Evolutionary conservation across 2,888 invertebrate species (phyloP), one percentile per base, ranked within the genome.

Genomic region (Mylabris sibirica): DNA sequence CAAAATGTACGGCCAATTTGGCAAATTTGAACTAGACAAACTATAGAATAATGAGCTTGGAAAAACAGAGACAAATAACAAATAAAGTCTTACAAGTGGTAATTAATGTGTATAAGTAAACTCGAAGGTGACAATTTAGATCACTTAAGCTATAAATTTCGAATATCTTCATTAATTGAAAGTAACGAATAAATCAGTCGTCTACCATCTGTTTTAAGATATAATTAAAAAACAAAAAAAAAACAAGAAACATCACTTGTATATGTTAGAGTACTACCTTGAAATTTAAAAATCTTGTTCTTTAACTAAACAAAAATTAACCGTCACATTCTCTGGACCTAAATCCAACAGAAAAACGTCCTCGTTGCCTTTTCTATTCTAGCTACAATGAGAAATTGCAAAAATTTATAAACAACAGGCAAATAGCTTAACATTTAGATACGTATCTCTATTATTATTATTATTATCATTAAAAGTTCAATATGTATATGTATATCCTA

Each of bases 191-290:
- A 8, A 3, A 30, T 6, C 30, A 30, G 30, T 30, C 4, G 30
- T 30, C 8, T 30, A 30, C 30, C 30, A 30, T 30, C 30, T 30
- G 30, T 30, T 30, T 30, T 30, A 30, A 30, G 5, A 30, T 14
- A n/a, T 4, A 14, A 41, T n/a, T 44, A 2, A 17, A 6, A 44
- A 44, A 44, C 2, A 1, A 17, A n/a, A 5, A 5, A 17, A 17
- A 44, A n/a, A 44, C 44, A 12, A 11, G 35, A 1, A n/a, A 44
- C 44, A 44, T n/a, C 38, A 38, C 14, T 14, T 38, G 38, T 30
- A 30, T 59, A 9, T 59, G 30, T 59, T n/a, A 44, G 44, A 44
- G 44, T 44, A 44, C 6, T 44, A 8, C 44, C 44, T 44, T 44
- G 44, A 44, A 44, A 44, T 44, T 44, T 44, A n/a, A 44, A 44